Conservation (phyloP, 2,797 vertebrate species). For the Macropodus opercularis region DNA sequence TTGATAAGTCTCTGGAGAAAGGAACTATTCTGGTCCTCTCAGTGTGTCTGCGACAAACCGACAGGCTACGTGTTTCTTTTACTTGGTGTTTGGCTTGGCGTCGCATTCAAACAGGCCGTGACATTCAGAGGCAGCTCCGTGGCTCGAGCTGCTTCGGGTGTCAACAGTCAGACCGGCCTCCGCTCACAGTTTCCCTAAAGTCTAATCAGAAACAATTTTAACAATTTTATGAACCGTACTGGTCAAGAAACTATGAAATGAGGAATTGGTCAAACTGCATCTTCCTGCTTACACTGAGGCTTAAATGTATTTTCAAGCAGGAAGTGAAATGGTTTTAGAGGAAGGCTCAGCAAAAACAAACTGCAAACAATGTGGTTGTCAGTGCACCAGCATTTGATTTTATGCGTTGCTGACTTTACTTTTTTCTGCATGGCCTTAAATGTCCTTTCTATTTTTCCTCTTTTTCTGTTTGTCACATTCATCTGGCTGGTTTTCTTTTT, state of each 20-base stretch:
- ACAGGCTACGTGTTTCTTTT: neutral
- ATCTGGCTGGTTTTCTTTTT: neutral
- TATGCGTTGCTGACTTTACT: no score
- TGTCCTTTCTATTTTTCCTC: constrained; percentile 8
- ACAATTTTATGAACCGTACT: neutral
- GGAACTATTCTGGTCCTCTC: constrained; percentile 13
- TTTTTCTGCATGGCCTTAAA: constrained; percentile 17
- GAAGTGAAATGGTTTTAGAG: constrained; percentile 15
- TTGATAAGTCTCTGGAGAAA: constrained; percentile 26
- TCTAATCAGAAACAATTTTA: no score
- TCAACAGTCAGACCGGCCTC: neutral
- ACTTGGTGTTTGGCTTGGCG: neutral
- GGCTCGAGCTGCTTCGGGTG: neutral
- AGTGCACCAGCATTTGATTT: no score
- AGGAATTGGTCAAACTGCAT: constrained; percentile 22
- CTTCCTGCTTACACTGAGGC: constrained; percentile 2
- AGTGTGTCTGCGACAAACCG: neutral
- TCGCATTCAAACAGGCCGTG: neutral
- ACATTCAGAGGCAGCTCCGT: neutral
- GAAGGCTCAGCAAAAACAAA: neutral
- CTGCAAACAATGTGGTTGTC: neutral
- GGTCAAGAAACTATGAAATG: constrained; percentile 23
- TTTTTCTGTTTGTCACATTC: neutral
- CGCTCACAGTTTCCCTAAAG: no score
- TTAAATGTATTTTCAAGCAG: constrained; percentile 13